Conservation (phyloP, 2,113 vertebrate genomes). For the Abramis brama region DNA sequence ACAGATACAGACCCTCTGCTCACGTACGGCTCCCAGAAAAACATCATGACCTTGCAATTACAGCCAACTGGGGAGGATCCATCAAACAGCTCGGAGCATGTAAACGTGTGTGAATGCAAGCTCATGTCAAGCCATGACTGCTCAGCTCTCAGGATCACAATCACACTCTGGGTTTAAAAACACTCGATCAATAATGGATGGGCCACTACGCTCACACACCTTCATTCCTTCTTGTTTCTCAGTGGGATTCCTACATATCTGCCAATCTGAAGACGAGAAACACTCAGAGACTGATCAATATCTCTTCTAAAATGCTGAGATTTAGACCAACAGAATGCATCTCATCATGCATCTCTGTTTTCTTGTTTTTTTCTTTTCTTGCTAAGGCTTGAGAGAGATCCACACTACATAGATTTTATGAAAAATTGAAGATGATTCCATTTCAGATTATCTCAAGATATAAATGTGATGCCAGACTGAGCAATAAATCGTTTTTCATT, state of each 20-base stretch:
- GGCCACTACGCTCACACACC: background rate
- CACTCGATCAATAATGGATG: conserved; percentile 28
- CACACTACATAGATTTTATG: conserved; percentile 7
- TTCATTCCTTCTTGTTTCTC: conserved; percentile 24
- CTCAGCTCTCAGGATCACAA: background rate
- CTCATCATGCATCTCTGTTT: background rate
- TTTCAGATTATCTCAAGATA: background rate
- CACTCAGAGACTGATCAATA: background rate
- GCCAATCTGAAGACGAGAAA: conserved; percentile 2
- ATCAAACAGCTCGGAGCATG: background rate
- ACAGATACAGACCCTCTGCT: conserved; percentile 5
- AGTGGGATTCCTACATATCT: conserved; percentile 7
- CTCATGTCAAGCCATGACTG: background rate
- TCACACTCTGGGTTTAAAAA: conserved; percentile 15
- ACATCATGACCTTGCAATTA: conserved; percentile 45
- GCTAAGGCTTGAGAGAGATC: background rate
- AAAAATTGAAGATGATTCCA: background rate
- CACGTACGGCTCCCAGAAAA: conserved; percentile 14
- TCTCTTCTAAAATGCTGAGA: background rate
- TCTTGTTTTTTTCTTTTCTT: background rate
- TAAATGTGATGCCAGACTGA: background rate
- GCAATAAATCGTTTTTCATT: background rate
- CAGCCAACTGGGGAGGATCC: conserved; percentile 10
- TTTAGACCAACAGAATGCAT: background rate
- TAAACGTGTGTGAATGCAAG: background rate